Percentiles rank a stretch among this genome's conserved stretches.
phyloP scores from a whole-genome alignment of 2,797 vertebrate genomes.

The Darevskia mixta region DNA sequence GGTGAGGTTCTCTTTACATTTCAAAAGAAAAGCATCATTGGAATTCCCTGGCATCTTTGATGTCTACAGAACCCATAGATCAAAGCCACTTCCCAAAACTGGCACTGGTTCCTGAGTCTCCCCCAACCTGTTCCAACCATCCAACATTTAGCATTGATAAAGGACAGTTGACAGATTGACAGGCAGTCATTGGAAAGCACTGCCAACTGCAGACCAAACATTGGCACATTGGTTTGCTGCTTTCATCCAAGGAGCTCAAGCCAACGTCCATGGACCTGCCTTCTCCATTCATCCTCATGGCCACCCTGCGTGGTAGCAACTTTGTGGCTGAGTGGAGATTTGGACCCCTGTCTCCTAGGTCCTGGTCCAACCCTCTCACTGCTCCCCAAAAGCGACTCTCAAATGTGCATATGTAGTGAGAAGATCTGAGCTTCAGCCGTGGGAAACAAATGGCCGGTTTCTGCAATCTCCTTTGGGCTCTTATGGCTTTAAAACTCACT shows the following conservation, averaged over 20 bases:
- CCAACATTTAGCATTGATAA: background rate
- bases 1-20: too few relatives aligned
- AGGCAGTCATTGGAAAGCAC: background rate
- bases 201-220: background rate
- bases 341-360: too few relatives aligned
- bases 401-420: background rate
- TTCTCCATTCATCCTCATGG: too few relatives aligned
- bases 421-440: background rate
- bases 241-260: too few relatives aligned
- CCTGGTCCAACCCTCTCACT: too few relatives aligned
- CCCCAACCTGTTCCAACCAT: background rate
- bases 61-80: background rate
- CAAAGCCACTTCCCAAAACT: background rate
- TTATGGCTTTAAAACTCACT: constrained; percentile 16
- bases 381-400: too few relatives aligned
- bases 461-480: background rate
- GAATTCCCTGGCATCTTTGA: too few relatives aligned
- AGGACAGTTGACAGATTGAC: background rate
- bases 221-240: too few relatives aligned
- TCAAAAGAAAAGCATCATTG: too few relatives aligned
- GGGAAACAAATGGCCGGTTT: background rate
- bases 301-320: too few relatives aligned
- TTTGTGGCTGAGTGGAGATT: too few relatives aligned
- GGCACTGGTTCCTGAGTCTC: background rate
- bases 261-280: too few relatives aligned